Evolutionary conservation across 2,797 vertebrate genomes (phyloP).

Genomic region (Falco cherrug): DNA sequence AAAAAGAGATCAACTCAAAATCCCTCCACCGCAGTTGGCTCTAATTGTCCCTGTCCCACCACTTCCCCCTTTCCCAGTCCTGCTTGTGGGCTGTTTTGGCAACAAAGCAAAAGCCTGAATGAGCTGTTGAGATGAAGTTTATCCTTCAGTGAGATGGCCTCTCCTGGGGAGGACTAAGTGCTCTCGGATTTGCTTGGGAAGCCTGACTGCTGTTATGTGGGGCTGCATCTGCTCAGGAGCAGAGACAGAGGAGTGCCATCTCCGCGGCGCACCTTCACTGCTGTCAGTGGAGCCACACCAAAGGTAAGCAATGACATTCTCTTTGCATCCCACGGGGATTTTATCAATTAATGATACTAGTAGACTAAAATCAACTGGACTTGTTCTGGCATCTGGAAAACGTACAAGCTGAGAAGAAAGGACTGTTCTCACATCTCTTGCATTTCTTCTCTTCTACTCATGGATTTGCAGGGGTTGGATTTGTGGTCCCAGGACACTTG

Average conservation of each 20-base stretch:
- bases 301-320: rapidly evolving
- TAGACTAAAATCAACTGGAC: neutral
- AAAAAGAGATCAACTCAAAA: conserved; percentile 57
- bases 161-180: neutral
- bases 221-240: neutral
- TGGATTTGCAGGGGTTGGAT: neutral
- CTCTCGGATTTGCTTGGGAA: neutral
- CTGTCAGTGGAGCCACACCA: neutral
- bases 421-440: neutral
- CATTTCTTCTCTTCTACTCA: neutral
- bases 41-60: conserved; percentile 66
- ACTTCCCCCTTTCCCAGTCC: conserved; percentile 53
- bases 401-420: neutral
- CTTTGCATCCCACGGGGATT: neutral
- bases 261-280: rapidly evolving
- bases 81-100: conserved; percentile 45
- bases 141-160: conserved; percentile 12
- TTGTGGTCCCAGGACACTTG: neutral
- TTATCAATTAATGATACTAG: neutral
- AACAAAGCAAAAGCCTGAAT: conserved; percentile 15
- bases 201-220: neutral
- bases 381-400: neutral
- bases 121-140: conserved; percentile 57
- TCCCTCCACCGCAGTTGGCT: conserved; percentile 52
- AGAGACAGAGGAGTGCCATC: neutral